phyloP scores from a whole-genome alignment of 2,797 vertebrate species.

The Calcarius lapponicus region DNA sequence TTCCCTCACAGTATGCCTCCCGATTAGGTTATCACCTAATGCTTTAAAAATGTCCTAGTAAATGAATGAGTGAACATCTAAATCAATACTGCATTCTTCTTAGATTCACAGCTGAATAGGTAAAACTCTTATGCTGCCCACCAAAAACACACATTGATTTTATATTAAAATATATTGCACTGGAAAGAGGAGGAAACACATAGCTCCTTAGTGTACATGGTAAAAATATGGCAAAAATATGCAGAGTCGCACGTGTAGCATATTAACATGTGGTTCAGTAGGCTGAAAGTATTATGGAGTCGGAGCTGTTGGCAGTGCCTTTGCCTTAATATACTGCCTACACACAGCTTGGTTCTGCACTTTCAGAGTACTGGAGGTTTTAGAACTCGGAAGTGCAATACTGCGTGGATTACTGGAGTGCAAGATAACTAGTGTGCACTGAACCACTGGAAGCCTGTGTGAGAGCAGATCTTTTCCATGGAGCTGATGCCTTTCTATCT shows the following conservation, averaged over 20 bases:
- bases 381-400: not conserved
- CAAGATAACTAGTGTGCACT: not conserved
- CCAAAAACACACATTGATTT: conserved; percentile 41
- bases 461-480: not conserved
- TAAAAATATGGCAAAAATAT: conserved; percentile 37
- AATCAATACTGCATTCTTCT: conserved; percentile 31
- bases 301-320: not conserved
- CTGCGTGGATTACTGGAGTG: not conserved
- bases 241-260: not conserved
- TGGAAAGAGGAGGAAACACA: conserved; percentile 4
- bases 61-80: conserved; percentile 48
- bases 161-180: conserved; percentile 9
- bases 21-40: conserved; percentile 37
- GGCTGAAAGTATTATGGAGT: not conserved
- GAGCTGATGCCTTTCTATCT: not conserved
- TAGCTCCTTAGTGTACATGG: not conserved
- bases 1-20: not conserved
- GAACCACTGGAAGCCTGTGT: not conserved
- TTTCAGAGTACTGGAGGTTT: not conserved
- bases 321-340: not conserved
- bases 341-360: not conserved
- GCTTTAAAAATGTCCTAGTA: conserved; percentile 32
- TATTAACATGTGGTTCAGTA: conserved; percentile 36
- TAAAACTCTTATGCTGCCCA: conserved; percentile 16
- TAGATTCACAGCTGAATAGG: not conserved